Percentiles rank a stretch among this genome's conserved stretches.
These are phyloP conservation scores for Ochotona princeps DNA, from an alignment of 2,113 vertebrate species.

Conservation along the genomic window DNA sequence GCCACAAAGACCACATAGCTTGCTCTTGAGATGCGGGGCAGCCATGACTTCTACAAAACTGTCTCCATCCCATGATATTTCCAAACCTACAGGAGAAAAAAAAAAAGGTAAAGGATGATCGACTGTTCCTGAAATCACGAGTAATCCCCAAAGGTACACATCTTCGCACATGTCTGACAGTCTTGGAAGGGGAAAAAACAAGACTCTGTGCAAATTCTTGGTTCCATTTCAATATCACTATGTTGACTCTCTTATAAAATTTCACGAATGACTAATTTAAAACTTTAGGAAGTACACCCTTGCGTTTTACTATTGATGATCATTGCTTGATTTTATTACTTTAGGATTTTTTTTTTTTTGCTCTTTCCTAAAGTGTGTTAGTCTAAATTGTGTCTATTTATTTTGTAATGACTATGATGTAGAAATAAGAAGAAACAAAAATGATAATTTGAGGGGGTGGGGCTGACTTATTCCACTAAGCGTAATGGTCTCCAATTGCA, in stretches of 20 bases:
- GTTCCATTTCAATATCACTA: background rate
- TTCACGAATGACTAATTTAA: background rate
- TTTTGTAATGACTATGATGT: background rate
- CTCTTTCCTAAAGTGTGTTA: background rate
- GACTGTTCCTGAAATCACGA: background rate
- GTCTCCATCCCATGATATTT: conserved; percentile 99
- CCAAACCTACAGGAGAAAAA: conserved; percentile 89
- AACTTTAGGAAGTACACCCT: background rate
- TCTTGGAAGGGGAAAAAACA: background rate
- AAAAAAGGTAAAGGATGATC: conserved; percentile 16
- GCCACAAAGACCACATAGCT: conserved; percentile 96
- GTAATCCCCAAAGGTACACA: background rate
- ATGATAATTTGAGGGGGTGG: background rate
- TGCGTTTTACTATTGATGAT: background rate
- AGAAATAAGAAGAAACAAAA: background rate
- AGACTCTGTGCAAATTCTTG: background rate
- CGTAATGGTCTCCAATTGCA: too few relatives aligned
- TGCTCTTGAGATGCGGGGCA: conserved; percentile 93
- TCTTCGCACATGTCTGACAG: background rate
- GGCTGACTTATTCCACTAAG: too few relatives aligned
- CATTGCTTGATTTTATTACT: background rate
- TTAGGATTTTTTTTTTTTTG: background rate
- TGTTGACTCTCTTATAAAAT: background rate
- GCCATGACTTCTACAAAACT: conserved; percentile 98
- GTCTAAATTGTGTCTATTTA: conserved; percentile 6